Base-by-base conservation (phyloP, 1,140 invertebrate species). In the Thaumetopoea pityocampa region DNA sequence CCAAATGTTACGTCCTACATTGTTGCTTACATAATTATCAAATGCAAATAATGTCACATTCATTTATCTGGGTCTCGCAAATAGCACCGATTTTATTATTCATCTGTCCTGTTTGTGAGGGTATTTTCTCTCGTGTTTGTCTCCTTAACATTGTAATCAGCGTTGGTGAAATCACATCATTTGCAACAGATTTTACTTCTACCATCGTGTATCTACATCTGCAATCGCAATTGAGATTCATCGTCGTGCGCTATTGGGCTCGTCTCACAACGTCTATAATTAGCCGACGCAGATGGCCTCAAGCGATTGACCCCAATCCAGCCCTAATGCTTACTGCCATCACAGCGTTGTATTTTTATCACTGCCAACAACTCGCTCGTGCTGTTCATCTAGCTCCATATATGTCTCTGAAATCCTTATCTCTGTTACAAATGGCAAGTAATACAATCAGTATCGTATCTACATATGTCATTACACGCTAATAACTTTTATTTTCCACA, bases 281-380 rank as follows among this genome's bases (percentile, higher is more conserved):
- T 83, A 83, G 65, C 58, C 48, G 51, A 62, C 58, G 71, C 79
- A 80, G 73, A 83, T 79, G 73, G 79, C 71, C 71, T 77, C 74
- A 73, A 79, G 66, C 70, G 79, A 69, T 78, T 80, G 79, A 83
- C 79, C 78, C 63, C 67, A 77, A 80, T 82, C 71, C 72, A 23
- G 62, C 74, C 70, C 72, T 81, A 70, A 68, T 70, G 62, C 71
- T 55, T 57, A 72, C 62, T 48, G 64, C 57, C 65, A 65, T 63
- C 56, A 48, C 47, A 50, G 55, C 60, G 52, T 55, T 63, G 61
- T 78, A 78, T 81, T 78, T 81, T 76, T 76, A 81, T 76, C 65
- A 60, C 63, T 69, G 50, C 59, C 60, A 46, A 51, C 51, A 57
- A 46, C 52, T 62, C 52, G 58, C 54, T 64, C 51, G 47, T 59